A percentile compares a stretch with the other conserved stretches of the same genome.
These are phyloP conservation scores for Drosophila paramelanica DNA, from an alignment of 2,888 invertebrate species.

Conservation along the genomic window DNA sequence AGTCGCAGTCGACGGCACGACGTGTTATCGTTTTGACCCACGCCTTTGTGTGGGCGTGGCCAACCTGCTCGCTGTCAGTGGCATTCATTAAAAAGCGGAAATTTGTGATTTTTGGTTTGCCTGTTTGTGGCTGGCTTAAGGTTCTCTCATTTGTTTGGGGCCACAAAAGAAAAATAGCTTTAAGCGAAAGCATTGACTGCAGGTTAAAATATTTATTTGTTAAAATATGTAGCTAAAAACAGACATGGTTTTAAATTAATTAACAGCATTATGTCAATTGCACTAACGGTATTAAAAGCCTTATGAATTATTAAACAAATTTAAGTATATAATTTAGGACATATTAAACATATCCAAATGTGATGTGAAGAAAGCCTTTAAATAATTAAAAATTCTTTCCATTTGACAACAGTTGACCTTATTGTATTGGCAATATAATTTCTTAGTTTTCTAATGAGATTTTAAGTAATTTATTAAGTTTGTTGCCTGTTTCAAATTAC, in stretches of 20 bases:
- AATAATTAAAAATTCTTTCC: not conserved
- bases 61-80: conserved; percentile 33
- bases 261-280: not conserved
- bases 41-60: conserved; percentile 41
- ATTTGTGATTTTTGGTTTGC: conserved; percentile 75
- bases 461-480: conserved; percentile 25
- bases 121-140: conserved; percentile 37
- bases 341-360: no score
- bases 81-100: conserved; percentile 77
- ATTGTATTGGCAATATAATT: not conserved
- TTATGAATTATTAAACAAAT: conserved; percentile 9
- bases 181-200: conserved; percentile 32
- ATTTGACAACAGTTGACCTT: not conserved
- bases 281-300: not conserved
- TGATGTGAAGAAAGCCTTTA: not conserved
- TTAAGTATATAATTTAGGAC: not conserved
- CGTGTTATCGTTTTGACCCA: conserved; percentile 67
- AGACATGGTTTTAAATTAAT: conserved; percentile 6
- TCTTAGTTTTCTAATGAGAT: not conserved
- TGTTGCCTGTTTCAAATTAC: conserved; percentile 30
- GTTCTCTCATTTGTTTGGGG: conserved; percentile 31
- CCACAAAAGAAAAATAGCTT: conserved; percentile 42
- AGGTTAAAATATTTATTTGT: conserved; percentile 7
- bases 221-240: not conserved
- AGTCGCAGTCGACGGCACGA: conserved; percentile 21